Evolutionary conservation across 2,888 invertebrate species (phyloP).

Genomic region (Lithodes maja): DNA sequence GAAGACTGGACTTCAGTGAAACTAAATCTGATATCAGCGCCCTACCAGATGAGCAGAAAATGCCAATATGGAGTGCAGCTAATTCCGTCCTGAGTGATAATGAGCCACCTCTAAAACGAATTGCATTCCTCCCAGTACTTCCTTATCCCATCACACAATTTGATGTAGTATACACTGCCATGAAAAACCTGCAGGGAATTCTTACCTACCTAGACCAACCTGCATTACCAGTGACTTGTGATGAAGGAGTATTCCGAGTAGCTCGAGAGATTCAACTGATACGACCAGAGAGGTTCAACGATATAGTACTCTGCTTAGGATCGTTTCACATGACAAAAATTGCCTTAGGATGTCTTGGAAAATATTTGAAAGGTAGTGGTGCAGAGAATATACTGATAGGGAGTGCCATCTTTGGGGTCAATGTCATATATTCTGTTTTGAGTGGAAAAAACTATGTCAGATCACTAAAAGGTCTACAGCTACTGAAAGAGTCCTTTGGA

Average conservation of each 20-base stretch:
- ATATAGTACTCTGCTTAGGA: slow-evolving; percentile 19
- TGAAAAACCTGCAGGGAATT: slow-evolving; percentile 6
- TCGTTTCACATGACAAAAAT: slow-evolving; percentile 27
- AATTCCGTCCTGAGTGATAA: neutral
- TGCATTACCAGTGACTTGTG: slow-evolving; percentile 20
- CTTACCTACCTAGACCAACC: slow-evolving; percentile 20
- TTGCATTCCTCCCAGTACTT: slow-evolving; percentile 27
- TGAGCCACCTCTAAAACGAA: neutral
- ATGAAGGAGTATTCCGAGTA: slow-evolving; percentile 19
- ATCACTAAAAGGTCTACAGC: slow-evolving; percentile 11
- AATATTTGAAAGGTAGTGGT: slow-evolving; percentile 33
- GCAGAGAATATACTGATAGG: slow-evolving; percentile 2
- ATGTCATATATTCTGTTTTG: neutral
- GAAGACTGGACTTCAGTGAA: slow-evolving; percentile 14
- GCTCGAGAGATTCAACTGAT: slow-evolving; percentile 4
- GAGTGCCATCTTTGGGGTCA: slow-evolving; percentile 5
- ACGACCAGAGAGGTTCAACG: neutral
- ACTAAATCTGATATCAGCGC: slow-evolving; percentile 13
- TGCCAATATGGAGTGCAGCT: slow-evolving; percentile 4
- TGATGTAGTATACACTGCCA: slow-evolving; percentile 23
- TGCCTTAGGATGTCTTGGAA: slow-evolving; percentile 13
- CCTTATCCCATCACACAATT: slow-evolving; percentile 11
- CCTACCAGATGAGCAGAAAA: neutral
- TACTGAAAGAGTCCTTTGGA: neutral
- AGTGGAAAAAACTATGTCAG: slow-evolving; percentile 8